These are phyloP conservation scores for Antechinus flavipes DNA, from an alignment of 2,113 vertebrate genomes.

Conservation along the genomic window DNA sequence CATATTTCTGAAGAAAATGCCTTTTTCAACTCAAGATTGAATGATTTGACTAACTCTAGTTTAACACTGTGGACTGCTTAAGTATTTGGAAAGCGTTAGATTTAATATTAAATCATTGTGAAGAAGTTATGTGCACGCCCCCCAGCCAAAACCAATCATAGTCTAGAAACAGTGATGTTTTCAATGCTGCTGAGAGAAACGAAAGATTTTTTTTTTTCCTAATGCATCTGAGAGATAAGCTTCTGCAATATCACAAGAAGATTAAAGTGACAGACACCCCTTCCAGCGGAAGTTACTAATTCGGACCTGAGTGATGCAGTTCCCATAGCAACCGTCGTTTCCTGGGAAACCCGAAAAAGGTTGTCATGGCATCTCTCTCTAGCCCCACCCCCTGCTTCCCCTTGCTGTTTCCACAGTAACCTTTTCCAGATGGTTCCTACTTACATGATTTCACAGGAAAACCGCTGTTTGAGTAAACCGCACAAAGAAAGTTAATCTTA, in stretches of 20 bases:
- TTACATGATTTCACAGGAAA: conserved; percentile 77
- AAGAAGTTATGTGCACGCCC: conserved; percentile 48
- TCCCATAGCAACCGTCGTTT: conserved; percentile 95
- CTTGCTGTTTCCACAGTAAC: conserved; percentile 90
- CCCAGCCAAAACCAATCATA: conserved; percentile 60
- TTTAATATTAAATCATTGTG: conserved; percentile 38
- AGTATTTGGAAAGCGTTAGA: conserved; percentile 32
- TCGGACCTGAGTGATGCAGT: conserved; percentile 93
- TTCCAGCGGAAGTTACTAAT: conserved; percentile 93
- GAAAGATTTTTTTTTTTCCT: conserved; percentile 15
- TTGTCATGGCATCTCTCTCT: conserved; percentile 94
- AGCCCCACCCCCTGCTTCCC: conserved; percentile 78
- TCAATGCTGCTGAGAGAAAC: conserved; percentile 60
- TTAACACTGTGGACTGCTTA: conserved; percentile 36
- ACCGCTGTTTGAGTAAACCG: conserved; percentile 76
- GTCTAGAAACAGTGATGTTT: conserved; percentile 78
- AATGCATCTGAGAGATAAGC: conserved; percentile 75
- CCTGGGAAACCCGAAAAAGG: conserved; percentile 95
- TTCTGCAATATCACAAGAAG: conserved; percentile 78
- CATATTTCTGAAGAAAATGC: conserved; percentile 65
- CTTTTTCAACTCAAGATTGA: neutral
- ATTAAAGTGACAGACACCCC: conserved; percentile 86
- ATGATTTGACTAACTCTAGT: conserved; percentile 37
- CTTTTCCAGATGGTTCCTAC: conserved; percentile 92
- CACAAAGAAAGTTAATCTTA: conserved; percentile 76